Conservation (phyloP, 1,140 invertebrate species). For the Heliconius melpomene region DNA sequence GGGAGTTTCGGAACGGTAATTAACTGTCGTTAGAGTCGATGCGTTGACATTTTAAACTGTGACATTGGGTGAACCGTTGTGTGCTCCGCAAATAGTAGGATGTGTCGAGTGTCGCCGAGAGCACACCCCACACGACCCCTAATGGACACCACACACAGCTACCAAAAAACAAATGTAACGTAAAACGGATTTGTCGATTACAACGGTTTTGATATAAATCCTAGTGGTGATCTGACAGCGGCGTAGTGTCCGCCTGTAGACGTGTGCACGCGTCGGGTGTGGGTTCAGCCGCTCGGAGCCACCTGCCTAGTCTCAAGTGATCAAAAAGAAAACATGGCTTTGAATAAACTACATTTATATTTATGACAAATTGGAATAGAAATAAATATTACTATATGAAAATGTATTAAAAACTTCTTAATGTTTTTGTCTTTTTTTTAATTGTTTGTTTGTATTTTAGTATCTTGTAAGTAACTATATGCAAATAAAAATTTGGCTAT, state of each 20-base stretch:
- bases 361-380: neutral
- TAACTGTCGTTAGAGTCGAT: neutral
- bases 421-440: too few relatives aligned
- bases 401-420: neutral
- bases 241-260: too few relatives aligned
- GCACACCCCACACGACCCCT: neutral
- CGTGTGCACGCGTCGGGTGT: too few relatives aligned
- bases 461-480: too few relatives aligned
- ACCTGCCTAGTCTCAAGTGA: neutral
- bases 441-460: too few relatives aligned
- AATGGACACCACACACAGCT: too few relatives aligned
- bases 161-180: too few relatives aligned
- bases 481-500: too few relatives aligned
- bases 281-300: too few relatives aligned
- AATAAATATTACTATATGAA: neutral
- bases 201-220: too few relatives aligned
- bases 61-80: neutral
- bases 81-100: neutral
- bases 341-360: neutral
- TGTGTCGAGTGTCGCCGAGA: neutral
- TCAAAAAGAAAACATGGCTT: neutral
- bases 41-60: neutral
- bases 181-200: too few relatives aligned
- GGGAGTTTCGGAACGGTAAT: neutral
- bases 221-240: too few relatives aligned